Percentiles rank a stretch among this genome's conserved stretches.
These are phyloP conservation scores for Imbricaverruca yamaguchii DNA, from an alignment of 2,888 invertebrate species.

Conservation along the genomic window DNA sequence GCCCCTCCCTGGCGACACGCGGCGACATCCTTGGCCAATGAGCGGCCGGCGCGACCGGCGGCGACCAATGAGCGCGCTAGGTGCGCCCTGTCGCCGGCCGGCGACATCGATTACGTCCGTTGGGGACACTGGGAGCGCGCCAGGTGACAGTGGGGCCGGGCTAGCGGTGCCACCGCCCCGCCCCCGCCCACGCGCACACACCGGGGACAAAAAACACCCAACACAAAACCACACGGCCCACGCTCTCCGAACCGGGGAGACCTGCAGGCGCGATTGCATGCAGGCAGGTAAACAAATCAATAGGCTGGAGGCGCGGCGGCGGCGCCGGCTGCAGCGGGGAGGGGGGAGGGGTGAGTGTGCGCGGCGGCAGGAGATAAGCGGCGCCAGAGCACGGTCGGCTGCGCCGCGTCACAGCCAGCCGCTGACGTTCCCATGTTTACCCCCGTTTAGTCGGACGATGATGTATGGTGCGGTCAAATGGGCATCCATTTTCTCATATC, in stretches of 20 bases:
- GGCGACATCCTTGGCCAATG: conserved; percentile 22
- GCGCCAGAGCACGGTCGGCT: background rate
- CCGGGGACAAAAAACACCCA: background rate
- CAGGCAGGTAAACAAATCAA: conserved; percentile 19
- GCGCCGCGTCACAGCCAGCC: conserved; percentile 10
- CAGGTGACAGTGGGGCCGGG: background rate
- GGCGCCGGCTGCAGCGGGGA: background rate
- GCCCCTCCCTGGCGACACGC: conserved; percentile 21
- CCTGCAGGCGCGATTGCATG: background rate
- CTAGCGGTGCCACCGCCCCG: background rate
- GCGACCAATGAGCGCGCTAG: conserved; percentile 20
- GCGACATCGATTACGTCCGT: conserved; percentile 6
- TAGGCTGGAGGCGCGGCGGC: background rate
- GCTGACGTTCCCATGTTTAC: conserved; percentile 15
- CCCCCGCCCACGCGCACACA: background rate
- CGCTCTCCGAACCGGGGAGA: background rate
- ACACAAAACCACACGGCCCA: background rate
- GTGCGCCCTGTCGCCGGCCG: conserved; percentile 16
- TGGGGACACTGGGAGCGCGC: conserved; percentile 4
- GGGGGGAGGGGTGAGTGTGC: background rate
- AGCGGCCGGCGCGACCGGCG: background rate
- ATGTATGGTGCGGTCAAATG: conserved; percentile 22
- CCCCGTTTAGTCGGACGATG: conserved; percentile 12
- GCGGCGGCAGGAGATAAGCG: conserved; percentile 9
- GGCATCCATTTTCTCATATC: conserved; percentile 22